Base-by-base conservation (phyloP, 2,888 invertebrate genomes). In the Apomyelois bistriatella region DNA sequence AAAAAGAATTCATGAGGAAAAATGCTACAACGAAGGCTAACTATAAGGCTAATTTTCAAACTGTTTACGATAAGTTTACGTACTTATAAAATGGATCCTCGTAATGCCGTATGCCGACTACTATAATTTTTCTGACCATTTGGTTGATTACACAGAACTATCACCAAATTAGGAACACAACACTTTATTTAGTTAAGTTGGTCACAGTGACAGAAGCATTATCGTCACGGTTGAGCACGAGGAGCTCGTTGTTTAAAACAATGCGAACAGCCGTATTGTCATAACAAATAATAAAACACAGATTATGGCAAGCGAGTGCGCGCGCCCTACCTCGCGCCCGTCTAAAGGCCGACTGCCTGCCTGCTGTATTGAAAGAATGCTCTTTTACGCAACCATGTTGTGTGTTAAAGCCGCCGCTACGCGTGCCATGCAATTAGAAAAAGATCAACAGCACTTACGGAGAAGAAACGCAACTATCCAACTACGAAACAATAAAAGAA, bases 71-170 rank as follows among this genome's bases (percentile, higher is more conserved):
- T 52, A 59, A 55, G 57, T 53, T 54, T 62, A 82, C 82, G 69
- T 79, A 87, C 85, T 86, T 86, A 70, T 89, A 86, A 70, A 86
- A 89, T 42, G 88, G 88, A 73, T 89, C 88, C 66, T 89, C 88
- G 61, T 89, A 89, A 61, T 88, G 83, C 54, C 80, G 83, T 70
- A 88, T 81, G 56, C 88, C 88, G 59, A 88, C 76, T 46, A 88
- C 88, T 65, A 87, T 85, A 62, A 88, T 88, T 74, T 88, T 88
- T 62, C 85, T 74, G 83, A 88, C 88, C 88, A 88, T 88, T 79
- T 80, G 76, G 66, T 58, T 62, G 62, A 70, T 53, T 58, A 52
- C 71, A 68, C 66, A 70, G 66, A 72, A 76, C 70, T 66, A 67
- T 65, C 72, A 74, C 79, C 66, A 58, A 64, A 68, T 66, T 65